Evolutionary conservation across 2,797 vertebrate species (phyloP).

Genomic region (Lemur catta): DNA sequence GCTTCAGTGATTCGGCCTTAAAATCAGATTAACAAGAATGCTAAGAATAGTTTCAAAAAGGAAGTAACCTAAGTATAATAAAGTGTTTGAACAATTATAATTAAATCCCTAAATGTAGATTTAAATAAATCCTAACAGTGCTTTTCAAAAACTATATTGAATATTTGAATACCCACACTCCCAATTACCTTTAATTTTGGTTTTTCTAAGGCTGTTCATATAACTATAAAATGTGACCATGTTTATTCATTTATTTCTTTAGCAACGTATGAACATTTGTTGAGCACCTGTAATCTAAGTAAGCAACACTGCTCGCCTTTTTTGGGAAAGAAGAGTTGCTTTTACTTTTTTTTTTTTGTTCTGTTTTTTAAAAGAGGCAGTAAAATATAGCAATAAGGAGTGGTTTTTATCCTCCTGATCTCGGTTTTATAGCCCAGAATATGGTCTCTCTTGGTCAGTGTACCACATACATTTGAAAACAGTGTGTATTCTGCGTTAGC

Average conservation of each 20-base stretch:
- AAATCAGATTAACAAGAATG: constrained; percentile 46
- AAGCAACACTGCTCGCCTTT: neutral
- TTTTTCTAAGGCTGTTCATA: neutral
- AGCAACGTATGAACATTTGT: neutral
- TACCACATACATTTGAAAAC: neutral
- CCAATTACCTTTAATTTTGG: neutral
- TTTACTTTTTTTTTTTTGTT: neutral
- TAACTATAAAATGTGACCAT: neutral
- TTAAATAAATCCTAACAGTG: neutral
- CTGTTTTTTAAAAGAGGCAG: neutral
- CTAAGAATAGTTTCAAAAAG: constrained; percentile 20
- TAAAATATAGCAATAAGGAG: neutral
- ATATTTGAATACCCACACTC: neutral
- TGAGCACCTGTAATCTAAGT: neutral
- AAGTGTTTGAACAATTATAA: constrained; percentile 23
- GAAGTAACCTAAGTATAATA: neutral
- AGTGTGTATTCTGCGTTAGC: neutral
- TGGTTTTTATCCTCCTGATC: neutral
- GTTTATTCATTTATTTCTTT: neutral
- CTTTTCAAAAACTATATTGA: constrained; percentile 14
- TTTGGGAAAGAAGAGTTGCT: neutral
- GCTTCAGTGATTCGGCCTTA: neutral
- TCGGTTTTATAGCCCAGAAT: neutral
- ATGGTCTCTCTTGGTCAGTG: neutral
- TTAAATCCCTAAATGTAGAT: constrained; percentile 9